Conservation (phyloP, 1,140 invertebrate species). For the Caenorhabditis brenneri region DNA sequence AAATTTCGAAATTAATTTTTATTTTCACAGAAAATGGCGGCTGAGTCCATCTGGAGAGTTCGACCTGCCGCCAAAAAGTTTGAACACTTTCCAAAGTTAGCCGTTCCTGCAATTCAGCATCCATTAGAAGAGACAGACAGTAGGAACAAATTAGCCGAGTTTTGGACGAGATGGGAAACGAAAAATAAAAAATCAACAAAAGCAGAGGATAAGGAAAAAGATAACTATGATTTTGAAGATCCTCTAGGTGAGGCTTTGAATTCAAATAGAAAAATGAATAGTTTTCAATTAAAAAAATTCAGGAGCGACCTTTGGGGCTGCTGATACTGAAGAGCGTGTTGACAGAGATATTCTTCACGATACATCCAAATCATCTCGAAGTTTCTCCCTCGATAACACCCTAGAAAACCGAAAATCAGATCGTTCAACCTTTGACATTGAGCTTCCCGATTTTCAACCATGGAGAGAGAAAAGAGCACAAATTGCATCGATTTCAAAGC, state of each 20-base stretch:
- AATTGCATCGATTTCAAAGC: background rate
- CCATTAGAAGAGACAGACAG: background rate
- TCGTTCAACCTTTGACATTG: background rate
- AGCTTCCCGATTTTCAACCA: conserved; percentile 9
- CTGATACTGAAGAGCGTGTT: background rate
- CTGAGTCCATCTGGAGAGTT: conserved; percentile 11
- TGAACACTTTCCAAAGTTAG: background rate
- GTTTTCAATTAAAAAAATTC: background rate
- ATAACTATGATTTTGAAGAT: conserved; percentile 8
- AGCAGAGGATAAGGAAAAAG: background rate
- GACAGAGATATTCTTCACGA: background rate
- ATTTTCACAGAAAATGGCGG: too few species aligned
- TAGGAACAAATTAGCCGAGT: background rate
- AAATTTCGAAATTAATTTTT: too few species aligned
- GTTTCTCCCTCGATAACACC: background rate
- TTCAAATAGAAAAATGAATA: background rate
- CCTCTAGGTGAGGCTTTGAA: background rate
- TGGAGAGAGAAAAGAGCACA: conserved; percentile 29
- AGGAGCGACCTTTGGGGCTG: conserved; percentile 5
- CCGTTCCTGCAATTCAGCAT: background rate
- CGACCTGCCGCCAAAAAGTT: conserved; percentile 8
- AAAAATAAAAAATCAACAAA: background rate
- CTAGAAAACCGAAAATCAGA: background rate
- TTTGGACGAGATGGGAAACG: conserved; percentile 25
- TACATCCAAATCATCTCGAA: background rate